phyloP scores from a whole-genome alignment of 2,113 vertebrate species.

The Ptyas mucosa region DNA sequence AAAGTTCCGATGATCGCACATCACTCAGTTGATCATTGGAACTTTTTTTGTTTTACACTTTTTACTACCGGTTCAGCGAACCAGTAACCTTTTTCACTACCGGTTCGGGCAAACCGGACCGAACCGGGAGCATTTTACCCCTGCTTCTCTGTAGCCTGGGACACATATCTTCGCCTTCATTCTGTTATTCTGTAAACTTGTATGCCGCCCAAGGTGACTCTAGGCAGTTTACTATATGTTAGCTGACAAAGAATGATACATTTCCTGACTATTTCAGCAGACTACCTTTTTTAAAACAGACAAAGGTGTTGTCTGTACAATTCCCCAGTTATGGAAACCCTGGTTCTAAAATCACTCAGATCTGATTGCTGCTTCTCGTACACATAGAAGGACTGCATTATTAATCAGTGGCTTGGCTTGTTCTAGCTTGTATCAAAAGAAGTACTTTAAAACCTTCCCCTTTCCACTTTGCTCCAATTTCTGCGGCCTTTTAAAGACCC shows the following conservation, averaged over 20 bases:
- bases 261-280: not conserved
- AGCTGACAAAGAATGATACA: not conserved
- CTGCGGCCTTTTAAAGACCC: not conserved
- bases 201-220: not conserved
- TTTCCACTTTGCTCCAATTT: not conserved
- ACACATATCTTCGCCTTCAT: not conserved
- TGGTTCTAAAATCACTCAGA: constrained; percentile 1
- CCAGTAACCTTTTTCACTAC: too few relatives aligned
- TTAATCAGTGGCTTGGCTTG: not conserved
- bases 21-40: too few relatives aligned
- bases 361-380: constrained; percentile 11
- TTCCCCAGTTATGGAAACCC: constrained; percentile 10
- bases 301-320: constrained; percentile 11
- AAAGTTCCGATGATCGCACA: too few relatives aligned
- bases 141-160: too few relatives aligned
- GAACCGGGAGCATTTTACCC: too few relatives aligned
- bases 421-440: constrained; percentile 12
- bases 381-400: not conserved
- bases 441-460: not conserved
- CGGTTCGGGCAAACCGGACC: too few relatives aligned
- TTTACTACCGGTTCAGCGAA: too few relatives aligned
- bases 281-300: not conserved
- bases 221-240: not conserved
- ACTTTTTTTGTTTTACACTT: too few relatives aligned
- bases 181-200: not conserved